Evolutionary conservation across 2,888 invertebrate species (phyloP).

Genomic region (Patella ulyssiponensis): DNA sequence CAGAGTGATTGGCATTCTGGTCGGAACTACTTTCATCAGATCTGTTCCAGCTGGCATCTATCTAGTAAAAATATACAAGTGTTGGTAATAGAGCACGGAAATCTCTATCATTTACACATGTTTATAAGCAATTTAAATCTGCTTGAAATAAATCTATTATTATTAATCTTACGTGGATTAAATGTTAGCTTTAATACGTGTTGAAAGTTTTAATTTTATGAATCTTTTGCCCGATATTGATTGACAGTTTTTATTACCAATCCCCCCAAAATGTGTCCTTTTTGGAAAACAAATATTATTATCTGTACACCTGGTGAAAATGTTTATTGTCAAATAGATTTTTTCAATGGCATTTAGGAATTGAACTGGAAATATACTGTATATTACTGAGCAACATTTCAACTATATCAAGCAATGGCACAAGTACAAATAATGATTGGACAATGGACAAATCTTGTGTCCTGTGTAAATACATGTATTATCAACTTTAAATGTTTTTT

Average conservation of each 20-base stretch:
- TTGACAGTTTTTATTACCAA: no score
- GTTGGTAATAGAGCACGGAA: background rate
- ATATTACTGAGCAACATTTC: no score
- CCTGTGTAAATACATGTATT: background rate
- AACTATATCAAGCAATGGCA: no score
- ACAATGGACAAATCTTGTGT: no score
- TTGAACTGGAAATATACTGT: no score
- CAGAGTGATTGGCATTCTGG: no score
- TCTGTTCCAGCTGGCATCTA: background rate
- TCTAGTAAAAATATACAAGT: conserved; percentile 11
- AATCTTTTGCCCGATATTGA: background rate
- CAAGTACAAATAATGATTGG: no score
- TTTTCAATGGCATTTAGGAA: no score
- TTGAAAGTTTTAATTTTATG: background rate
- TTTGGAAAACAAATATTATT: no score
- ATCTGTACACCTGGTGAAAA: no score
- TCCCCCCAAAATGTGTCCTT: no score
- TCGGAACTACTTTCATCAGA: conserved; percentile 9
- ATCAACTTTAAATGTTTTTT: background rate
- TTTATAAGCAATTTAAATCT: background rate
- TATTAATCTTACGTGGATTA: background rate
- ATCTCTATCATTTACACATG: conserved; percentile 1
- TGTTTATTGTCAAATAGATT: no score
- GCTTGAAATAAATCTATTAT: background rate
- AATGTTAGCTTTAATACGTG: background rate